Percentiles rank a stretch among this genome's conserved stretches.
Evolutionary conservation across 2,797 vertebrate genomes (phyloP).

Genomic region (Triplophysa yarkandensis): DNA sequence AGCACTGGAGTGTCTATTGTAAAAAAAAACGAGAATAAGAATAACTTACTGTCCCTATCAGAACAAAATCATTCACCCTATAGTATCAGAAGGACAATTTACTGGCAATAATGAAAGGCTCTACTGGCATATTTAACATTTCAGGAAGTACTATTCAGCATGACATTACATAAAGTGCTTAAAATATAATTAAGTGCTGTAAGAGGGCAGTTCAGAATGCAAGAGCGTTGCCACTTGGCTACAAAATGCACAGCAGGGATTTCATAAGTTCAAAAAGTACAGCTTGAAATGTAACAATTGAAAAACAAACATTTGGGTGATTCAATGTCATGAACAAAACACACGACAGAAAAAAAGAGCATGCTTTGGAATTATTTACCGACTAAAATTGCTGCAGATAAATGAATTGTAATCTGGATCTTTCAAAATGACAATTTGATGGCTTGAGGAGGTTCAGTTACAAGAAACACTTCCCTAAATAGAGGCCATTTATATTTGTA

Average conservation of each 20-base stretch:
- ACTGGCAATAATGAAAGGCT: background rate
- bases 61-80: constrained; percentile 2
- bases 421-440: background rate
- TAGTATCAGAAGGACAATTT: constrained; percentile 1
- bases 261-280: background rate
- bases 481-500: constrained; percentile 16
- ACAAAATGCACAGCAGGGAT: background rate
- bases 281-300: constrained; percentile 5
- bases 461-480: constrained; percentile 8
- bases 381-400: constrained; percentile 17
- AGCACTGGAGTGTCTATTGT: constrained; percentile 24
- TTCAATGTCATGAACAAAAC: constrained; percentile 6
- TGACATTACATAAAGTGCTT: constrained; percentile 23
- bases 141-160: constrained; percentile 11
- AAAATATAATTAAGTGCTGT: constrained; percentile 9
- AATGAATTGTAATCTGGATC: constrained; percentile 9
- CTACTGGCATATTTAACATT: constrained; percentile 15
- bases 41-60: too few species aligned
- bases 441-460: background rate
- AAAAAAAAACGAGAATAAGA: constrained; percentile 6
- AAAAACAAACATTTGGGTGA: background rate
- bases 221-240: background rate
- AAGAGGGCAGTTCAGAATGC: constrained; percentile 10
- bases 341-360: background rate
- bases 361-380: constrained; percentile 8